phyloP scores from a whole-genome alignment of 2,797 vertebrate genomes.

The Rhynchotus rufescens region DNA sequence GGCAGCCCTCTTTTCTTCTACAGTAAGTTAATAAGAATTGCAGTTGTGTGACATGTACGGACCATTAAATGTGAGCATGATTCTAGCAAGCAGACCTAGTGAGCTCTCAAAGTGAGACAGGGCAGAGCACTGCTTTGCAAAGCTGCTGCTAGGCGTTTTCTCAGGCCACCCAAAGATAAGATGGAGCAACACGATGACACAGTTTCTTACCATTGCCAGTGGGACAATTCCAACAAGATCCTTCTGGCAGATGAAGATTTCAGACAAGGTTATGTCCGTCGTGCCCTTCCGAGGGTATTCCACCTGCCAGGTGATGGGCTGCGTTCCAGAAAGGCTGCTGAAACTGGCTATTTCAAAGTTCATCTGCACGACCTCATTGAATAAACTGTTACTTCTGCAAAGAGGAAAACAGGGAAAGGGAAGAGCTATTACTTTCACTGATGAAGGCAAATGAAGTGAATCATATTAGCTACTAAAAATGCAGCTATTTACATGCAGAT shows the following conservation, averaged over 20 bases:
- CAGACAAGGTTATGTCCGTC: constrained; percentile 86
- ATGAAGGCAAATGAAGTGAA: not conserved
- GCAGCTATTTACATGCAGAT: not conserved
- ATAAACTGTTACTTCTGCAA: constrained; percentile 84
- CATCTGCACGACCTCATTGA: constrained; percentile 90
- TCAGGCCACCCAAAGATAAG: not conserved
- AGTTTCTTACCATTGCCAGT: constrained; percentile 91
- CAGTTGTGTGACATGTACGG: not conserved
- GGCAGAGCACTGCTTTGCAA: not conserved
- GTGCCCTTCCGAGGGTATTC: constrained; percentile 88
- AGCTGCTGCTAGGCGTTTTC: fast-evolving
- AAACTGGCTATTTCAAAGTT: constrained; percentile 91
- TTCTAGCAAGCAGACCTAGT: not conserved
- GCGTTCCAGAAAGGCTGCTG: constrained; percentile 88
- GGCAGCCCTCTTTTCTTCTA: not conserved
- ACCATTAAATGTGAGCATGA: not conserved
- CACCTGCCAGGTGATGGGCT: constrained; percentile 94
- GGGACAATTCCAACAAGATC: constrained; percentile 92
- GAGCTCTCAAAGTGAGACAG: not conserved
- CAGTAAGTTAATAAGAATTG: not conserved
- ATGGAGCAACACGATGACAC: not conserved
- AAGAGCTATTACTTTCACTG: not conserved
- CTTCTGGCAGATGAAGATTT: constrained; percentile 91
- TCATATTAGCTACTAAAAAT: not conserved
- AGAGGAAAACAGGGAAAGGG: not conserved